Evolutionary conservation across 2,113 vertebrate species (phyloP).

Genomic region (Apteryx mantelli): DNA sequence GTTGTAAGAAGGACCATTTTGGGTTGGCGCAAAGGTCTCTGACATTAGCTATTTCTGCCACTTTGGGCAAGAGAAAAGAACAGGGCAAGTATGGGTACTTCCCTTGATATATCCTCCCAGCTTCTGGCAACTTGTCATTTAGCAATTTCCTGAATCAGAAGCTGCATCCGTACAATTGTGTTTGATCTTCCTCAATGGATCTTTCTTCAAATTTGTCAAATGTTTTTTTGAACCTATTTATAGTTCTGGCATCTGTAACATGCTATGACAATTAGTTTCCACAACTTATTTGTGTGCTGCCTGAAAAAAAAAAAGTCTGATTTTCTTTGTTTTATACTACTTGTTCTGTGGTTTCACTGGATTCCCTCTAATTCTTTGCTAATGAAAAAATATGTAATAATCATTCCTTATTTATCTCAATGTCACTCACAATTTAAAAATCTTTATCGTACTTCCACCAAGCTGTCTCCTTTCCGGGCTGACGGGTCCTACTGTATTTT

Average conservation of each 20-base stretch:
- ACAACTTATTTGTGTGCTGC: not conserved
- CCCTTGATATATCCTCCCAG: not conserved
- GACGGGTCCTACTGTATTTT: not conserved
- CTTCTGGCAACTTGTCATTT: slow-evolving; percentile 53
- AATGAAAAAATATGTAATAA: not conserved
- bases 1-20: not conserved
- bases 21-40: slow-evolving; percentile 22
- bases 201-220: slow-evolving; percentile 23
- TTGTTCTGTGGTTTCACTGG: not conserved
- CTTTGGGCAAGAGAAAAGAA: slow-evolving; percentile 3
- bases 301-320: not conserved
- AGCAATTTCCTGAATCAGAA: slow-evolving; percentile 59
- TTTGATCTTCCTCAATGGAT: slow-evolving; percentile 57
- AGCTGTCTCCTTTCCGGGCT: not conserved
- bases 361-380: not conserved
- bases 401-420: not conserved
- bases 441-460: not conserved
- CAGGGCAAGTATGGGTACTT: slow-evolving; percentile 27
- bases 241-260: slow-evolving; percentile 26
- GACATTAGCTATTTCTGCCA: not conserved
- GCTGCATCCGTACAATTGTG: slow-evolving; percentile 22
- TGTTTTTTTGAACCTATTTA: not conserved
- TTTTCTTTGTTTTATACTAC: not conserved
- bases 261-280: slow-evolving; percentile 5
- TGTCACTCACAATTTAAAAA: not conserved